A percentile compares a stretch with the other conserved stretches of the same genome.
Conservation (phyloP, 2,113 vertebrate species). For the Semnornis frantzii region DNA sequence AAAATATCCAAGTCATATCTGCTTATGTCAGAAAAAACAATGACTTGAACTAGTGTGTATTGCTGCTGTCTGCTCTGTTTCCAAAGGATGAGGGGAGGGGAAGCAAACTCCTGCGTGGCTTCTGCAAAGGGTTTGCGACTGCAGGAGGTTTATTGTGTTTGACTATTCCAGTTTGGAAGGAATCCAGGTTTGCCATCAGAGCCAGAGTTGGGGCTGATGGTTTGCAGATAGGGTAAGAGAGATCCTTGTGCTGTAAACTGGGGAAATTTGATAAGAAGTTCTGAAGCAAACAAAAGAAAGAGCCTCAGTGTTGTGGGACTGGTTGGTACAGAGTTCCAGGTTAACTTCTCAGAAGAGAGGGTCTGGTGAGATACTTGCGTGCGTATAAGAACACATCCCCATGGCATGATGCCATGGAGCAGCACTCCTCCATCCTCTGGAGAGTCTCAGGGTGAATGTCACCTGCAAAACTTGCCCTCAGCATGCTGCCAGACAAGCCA, state of each 20-base stretch:
- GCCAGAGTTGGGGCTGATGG: background rate
- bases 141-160: background rate
- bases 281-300: background rate
- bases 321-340: background rate
- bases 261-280: background rate
- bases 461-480: background rate
- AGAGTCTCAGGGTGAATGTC: background rate
- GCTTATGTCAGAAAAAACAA: slow-evolving; percentile 28
- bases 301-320: background rate
- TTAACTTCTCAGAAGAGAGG: background rate
- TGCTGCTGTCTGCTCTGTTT: background rate
- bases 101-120: background rate
- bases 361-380: background rate
- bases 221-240: background rate
- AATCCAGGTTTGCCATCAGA: background rate
- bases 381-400: background rate
- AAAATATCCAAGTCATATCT: slow-evolving; percentile 25
- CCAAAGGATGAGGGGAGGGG: background rate
- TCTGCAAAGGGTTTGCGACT: background rate
- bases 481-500: background rate
- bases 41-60: background rate
- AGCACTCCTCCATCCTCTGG: background rate
- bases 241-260: background rate
- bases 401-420: background rate
- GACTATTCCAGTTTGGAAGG: background rate